A percentile compares a stretch with the other conserved stretches of the same genome.
Evolutionary conservation across 2,113 vertebrate genomes (phyloP).

Genomic region (Podocnemis expansa): DNA sequence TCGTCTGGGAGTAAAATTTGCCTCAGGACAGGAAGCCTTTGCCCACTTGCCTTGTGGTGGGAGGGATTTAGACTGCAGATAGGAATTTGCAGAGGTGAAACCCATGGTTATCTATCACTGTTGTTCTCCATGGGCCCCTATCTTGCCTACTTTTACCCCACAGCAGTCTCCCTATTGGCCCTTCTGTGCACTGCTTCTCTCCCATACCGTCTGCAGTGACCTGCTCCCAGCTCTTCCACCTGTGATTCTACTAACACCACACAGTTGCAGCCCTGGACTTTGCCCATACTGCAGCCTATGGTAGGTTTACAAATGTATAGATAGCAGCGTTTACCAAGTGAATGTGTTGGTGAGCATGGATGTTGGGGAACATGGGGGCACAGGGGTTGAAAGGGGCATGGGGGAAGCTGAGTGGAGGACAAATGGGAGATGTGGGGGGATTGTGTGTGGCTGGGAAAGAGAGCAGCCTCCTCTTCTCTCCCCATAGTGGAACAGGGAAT

Average conservation of each 20-base stretch:
- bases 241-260: background rate
- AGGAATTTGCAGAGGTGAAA: background rate
- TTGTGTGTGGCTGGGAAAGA: background rate
- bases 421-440: background rate
- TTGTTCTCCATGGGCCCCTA: background rate
- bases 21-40: background rate
- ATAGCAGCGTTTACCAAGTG: background rate
- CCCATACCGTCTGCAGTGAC: background rate
- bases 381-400: background rate
- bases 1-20: background rate
- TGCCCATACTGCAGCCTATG: background rate
- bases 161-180: background rate
- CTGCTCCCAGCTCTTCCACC: background rate
- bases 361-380: background rate
- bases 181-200: background rate
- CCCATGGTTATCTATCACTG: fast-evolving
- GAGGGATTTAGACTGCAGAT: background rate
- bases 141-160: background rate
- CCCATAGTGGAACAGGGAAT: background rate
- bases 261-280: slow-evolving; percentile 20
- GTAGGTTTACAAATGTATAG: background rate
- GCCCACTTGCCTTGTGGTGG: background rate
- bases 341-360: background rate
- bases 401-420: background rate
- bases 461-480: background rate